Conservation (phyloP, 1,140 invertebrate species). For the Triops longicaudatus region DNA sequence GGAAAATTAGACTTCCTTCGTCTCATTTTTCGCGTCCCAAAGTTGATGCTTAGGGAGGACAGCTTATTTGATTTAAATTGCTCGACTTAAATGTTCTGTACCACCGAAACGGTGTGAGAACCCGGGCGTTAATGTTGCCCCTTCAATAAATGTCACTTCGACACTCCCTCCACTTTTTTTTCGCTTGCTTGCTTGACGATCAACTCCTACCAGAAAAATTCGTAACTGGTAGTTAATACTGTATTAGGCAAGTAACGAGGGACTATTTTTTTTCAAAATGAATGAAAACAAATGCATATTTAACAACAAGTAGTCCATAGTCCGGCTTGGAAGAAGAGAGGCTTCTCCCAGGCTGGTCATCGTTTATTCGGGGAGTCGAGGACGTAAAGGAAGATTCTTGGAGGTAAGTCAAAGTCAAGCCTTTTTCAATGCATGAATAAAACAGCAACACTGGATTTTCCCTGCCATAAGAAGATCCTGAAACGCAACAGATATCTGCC, state of each 20-base stretch:
- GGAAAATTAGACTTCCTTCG: not conserved
- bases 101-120: not conserved
- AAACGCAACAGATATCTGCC: not conserved
- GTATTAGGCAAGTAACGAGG: too few relatives aligned
- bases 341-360: too few relatives aligned
- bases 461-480: not conserved
- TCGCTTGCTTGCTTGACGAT: not conserved
- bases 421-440: not conserved
- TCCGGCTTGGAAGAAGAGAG: too few relatives aligned
- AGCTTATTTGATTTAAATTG: not conserved
- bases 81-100: not conserved
- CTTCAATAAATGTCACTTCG: not conserved
- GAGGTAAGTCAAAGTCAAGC: not conserved
- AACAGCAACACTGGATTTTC: not conserved
- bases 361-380: not conserved
- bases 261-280: too few relatives aligned
- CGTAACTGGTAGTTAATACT: too few relatives aligned
- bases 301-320: too few relatives aligned
- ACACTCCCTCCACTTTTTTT: not conserved
- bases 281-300: too few relatives aligned
- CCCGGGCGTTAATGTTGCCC: not conserved
- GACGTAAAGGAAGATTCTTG: not conserved
- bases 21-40: not conserved
- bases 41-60: not conserved
- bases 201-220: too few relatives aligned